These are phyloP conservation scores for Coronaproctus castanopsis DNA, from an alignment of 2,888 invertebrate genomes.

Conservation along the genomic window DNA sequence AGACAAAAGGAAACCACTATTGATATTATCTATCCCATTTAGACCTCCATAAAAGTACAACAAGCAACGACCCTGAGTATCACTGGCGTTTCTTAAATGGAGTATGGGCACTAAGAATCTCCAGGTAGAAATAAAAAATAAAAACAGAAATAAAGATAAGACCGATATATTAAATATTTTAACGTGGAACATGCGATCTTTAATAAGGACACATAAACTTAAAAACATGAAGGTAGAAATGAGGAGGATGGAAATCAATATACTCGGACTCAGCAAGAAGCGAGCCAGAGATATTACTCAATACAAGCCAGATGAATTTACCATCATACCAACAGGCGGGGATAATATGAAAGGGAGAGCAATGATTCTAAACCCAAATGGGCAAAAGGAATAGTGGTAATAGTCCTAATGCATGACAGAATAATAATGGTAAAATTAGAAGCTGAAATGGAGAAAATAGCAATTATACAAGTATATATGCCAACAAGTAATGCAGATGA, in stretches of 20 bases:
- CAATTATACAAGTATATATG: not conserved
- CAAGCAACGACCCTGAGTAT: too few relatives aligned
- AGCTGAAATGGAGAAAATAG: not conserved
- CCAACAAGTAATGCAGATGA: not conserved
- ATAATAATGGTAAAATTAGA: not conserved
- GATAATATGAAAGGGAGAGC: not conserved
- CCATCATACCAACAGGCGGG: not conserved
- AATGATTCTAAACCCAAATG: not conserved
- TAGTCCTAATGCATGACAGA: not conserved
- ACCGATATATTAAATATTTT: not conserved
- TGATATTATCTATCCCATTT: too few relatives aligned
- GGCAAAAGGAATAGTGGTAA: not conserved
- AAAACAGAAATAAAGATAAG: not conserved
- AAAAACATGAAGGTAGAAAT: not conserved
- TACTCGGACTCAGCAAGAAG: not conserved
- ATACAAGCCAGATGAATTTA: not conserved
- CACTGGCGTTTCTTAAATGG: not conserved
- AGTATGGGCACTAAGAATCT: not conserved
- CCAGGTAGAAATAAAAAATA: not conserved
- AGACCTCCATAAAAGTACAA: too few relatives aligned
- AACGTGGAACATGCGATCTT: not conserved
- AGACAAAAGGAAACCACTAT: too few relatives aligned
- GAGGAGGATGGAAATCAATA: not conserved
- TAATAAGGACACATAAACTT: not conserved
- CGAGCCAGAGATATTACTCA: not conserved